phyloP scores from a whole-genome alignment of 1,140 invertebrate genomes.

The Drosophila erecta region DNA sequence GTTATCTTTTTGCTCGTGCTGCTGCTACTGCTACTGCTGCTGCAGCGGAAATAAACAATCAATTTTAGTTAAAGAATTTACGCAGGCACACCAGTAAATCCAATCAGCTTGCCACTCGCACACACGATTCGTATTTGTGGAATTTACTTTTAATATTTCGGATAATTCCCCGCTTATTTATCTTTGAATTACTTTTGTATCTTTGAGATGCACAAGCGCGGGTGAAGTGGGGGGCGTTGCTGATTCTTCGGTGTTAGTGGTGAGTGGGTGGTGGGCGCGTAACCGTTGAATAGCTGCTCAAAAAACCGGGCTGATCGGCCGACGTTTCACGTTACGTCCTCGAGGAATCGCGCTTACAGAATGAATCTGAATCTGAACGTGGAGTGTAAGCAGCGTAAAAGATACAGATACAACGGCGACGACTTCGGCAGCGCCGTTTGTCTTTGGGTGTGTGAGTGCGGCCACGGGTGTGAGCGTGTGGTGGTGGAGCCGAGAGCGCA shows the following conservation, averaged over 20 bases:
- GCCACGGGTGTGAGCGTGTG: slow-evolving; percentile 35
- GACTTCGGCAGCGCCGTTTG: slow-evolving; percentile 31
- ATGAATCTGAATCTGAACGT: slow-evolving; percentile 85
- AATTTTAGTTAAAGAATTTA: slow-evolving; percentile 84
- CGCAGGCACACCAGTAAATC: slow-evolving; percentile 65
- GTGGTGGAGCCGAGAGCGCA: slow-evolving; percentile 69
- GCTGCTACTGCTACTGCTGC: slow-evolving; percentile 38
- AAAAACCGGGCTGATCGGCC: slow-evolving; percentile 78
- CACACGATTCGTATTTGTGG: neutral
- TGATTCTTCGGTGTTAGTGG: neutral
- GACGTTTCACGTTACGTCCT: slow-evolving; percentile 84
- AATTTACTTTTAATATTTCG: neutral
- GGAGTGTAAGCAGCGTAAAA: slow-evolving; percentile 84
- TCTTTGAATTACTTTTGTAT: slow-evolving; percentile 37
- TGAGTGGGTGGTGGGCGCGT: slow-evolving; percentile 39
- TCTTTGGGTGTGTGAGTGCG: slow-evolving; percentile 37
- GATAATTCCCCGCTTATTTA: slow-evolving; percentile 30
- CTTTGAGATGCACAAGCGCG: slow-evolving; percentile 37
- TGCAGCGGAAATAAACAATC: slow-evolving; percentile 82
- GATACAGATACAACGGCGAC: slow-evolving; percentile 71
- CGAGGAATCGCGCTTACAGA: slow-evolving; percentile 85
- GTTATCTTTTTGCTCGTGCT: slow-evolving; percentile 44
- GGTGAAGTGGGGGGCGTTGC: slow-evolving; percentile 5
- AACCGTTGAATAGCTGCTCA: slow-evolving; percentile 69
- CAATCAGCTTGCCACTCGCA: slow-evolving; percentile 23